phyloP scores from a whole-genome alignment of 53 echinoderm and acorn worm genomes.

The Stichopus horrens region DNA sequence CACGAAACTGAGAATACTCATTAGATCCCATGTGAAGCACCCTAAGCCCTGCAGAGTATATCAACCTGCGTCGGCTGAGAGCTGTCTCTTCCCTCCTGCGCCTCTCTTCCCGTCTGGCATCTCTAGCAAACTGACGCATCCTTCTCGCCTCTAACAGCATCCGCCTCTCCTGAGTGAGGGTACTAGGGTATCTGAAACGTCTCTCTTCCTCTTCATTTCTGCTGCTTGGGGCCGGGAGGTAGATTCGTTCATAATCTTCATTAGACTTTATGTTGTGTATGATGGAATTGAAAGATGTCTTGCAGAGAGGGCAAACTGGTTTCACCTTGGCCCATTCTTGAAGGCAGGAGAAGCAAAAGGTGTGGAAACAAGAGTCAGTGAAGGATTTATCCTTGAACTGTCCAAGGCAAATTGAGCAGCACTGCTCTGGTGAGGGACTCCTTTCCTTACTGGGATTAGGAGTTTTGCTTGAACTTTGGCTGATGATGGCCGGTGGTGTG shows the following conservation, averaged over 20 bases:
- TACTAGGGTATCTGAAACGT: conserved; percentile 81
- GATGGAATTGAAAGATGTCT: conserved; percentile 86
- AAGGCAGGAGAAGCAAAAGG: conserved; percentile 89
- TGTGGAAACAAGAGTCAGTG: conserved; percentile 95
- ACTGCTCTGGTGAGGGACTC: conserved; percentile 71
- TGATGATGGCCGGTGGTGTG: neutral
- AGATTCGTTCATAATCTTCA: conserved; percentile 89
- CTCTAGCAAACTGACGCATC: conserved; percentile 60
- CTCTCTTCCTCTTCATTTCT: conserved; percentile 50
- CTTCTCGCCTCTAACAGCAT: conserved; percentile 61
- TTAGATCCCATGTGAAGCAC: conserved; percentile 74
- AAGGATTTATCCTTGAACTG: conserved; percentile 89
- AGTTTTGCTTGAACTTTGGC: neutral
- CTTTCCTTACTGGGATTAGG: conserved; percentile 21
- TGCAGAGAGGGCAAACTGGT: conserved; percentile 91
- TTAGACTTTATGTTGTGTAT: conserved; percentile 93
- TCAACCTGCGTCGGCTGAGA: conserved; percentile 66
- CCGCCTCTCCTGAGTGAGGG: conserved; percentile 72
- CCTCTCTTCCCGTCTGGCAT: conserved; percentile 58
- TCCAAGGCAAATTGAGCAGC: conserved; percentile 88
- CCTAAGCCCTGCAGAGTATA: conserved; percentile 76
- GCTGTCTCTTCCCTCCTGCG: conserved; percentile 62
- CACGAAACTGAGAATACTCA: conserved; percentile 69
- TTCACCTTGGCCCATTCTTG: conserved; percentile 95
- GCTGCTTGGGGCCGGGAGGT: conserved; percentile 63